Base-by-base conservation (phyloP, 2,888 invertebrate species). In the Carterocephalus palaemon region DNA sequence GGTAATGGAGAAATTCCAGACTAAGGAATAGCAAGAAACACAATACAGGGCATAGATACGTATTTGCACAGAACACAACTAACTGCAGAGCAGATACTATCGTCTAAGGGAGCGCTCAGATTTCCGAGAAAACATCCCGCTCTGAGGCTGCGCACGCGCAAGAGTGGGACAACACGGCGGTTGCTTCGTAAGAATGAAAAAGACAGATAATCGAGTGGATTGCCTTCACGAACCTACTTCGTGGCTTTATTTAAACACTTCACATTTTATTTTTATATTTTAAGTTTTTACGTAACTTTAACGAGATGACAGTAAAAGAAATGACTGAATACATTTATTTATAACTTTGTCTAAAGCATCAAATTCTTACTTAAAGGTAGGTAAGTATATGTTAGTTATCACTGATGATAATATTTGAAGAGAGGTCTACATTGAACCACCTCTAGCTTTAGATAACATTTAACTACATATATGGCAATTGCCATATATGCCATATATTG, bases 61-160 rank as follows among this genome's bases (percentile, higher is more conserved):
- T 43, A 43, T 62, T 67, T 66, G 70, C 66, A 63, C 57, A 64
- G 65, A 71, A 69, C 69, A 65, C 59, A 58, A 64, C 63, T 65
- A 60, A 59, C 62, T 58, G 60, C 59, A 56, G 40, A 54, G 56
- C 49, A 62, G 67, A 68, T 70, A 46, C 38, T 51, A 65, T 60
- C 61, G 68, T 69, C 65, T 66, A 54, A 47, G 59, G 59, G 64
- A 64, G 49, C 40, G 57, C 9, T 34, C 20, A 2, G 57, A 66
- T 55, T 81, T 83, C 82, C 68, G 46, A 67, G 83, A 82, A 81
- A 67, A 64, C 55, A 58, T 67, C 66, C 62, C 62, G 55, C 52
- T 50, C 53, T 64, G 75, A 75, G 75, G 74, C 75, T 75, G 73
- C 62, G 63, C 52, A 24, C 45, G 58, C 49, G 62, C 52, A 38